A percentile compares a stretch with the other conserved stretches of the same genome.
Evolutionary conservation across 2,888 invertebrate genomes (phyloP).

Genomic region (Tachina lurida): DNA sequence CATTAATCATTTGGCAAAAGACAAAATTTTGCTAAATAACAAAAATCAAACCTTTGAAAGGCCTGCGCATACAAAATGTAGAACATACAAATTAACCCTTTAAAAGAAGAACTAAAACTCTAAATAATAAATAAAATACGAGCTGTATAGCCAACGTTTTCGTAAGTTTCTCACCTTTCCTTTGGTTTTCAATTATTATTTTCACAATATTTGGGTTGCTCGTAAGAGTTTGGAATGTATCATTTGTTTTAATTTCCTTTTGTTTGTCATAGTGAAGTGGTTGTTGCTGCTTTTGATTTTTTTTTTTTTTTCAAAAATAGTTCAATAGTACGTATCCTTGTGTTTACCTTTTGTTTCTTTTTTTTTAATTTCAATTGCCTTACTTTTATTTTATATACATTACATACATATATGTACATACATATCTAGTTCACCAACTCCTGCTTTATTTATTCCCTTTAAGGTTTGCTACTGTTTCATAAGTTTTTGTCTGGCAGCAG

Average conservation of each 20-base stretch:
- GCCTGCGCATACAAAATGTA: neutral
- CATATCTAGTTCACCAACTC: conserved; percentile 36
- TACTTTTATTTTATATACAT: conserved; percentile 1
- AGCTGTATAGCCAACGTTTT: neutral
- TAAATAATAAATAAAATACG: neutral
- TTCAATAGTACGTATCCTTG: neutral
- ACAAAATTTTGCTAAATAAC: neutral
- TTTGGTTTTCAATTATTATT: conserved; percentile 36
- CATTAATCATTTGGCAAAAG: conserved; percentile 43
- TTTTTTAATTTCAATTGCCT: neutral
- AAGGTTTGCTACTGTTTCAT: neutral
- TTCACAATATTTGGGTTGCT: conserved; percentile 29
- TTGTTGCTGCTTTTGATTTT: neutral
- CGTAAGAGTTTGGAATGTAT: neutral
- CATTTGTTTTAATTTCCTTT: conserved; percentile 50
- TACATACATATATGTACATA: no score
- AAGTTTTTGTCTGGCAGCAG: neutral
- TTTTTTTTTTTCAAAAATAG: neutral
- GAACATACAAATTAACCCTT: conserved; percentile 32
- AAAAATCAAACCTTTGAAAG: neutral
- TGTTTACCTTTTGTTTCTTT: neutral
- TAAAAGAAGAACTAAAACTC: neutral
- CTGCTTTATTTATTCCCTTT: neutral
- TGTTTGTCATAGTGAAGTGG: neutral
- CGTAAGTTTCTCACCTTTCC: conserved; percentile 17